Conservation (phyloP, 2,797 vertebrate genomes). For the Erethizon dorsatum region DNA sequence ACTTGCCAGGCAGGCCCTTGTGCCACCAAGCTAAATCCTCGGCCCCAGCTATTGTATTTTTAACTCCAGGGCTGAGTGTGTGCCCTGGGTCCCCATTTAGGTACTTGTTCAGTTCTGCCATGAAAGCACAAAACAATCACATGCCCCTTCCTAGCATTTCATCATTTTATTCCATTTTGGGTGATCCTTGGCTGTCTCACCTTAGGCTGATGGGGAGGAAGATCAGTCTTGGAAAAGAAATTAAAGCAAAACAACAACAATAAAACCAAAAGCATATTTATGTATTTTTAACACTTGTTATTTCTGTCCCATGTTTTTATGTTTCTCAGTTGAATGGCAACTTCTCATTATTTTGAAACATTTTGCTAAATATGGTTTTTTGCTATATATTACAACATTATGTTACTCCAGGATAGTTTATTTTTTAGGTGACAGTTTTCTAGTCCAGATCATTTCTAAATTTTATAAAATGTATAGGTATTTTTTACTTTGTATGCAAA, state of each 20-base stretch:
- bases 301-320: slow-evolving; percentile 17
- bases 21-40: too few relatives aligned
- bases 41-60: background rate
- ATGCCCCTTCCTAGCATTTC: background rate
- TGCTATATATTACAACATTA: slow-evolving; percentile 11
- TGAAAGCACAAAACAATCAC: background rate
- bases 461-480: slow-evolving; percentile 49
- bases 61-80: background rate
- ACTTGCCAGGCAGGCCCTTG: too few relatives aligned
- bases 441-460: slow-evolving; percentile 55
- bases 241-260: background rate
- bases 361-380: slow-evolving; percentile 41
- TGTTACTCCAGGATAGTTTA: slow-evolving; percentile 50
- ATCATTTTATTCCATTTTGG: background rate
- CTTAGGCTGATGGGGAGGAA: background rate
- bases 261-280: background rate
- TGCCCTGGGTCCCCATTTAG: background rate
- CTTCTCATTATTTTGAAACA: slow-evolving; percentile 40
- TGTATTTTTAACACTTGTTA: slow-evolving; percentile 33
- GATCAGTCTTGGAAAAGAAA: background rate
- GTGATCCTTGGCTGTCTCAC: background rate
- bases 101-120: background rate
- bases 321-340: slow-evolving; percentile 34
- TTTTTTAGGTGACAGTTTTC: slow-evolving; percentile 42
- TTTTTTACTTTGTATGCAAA: slow-evolving; percentile 37